Percentiles rank a stretch among this genome's conserved stretches.
phyloP scores from a whole-genome alignment of 2,888 invertebrate species.

The Priocnemis perturbator region DNA sequence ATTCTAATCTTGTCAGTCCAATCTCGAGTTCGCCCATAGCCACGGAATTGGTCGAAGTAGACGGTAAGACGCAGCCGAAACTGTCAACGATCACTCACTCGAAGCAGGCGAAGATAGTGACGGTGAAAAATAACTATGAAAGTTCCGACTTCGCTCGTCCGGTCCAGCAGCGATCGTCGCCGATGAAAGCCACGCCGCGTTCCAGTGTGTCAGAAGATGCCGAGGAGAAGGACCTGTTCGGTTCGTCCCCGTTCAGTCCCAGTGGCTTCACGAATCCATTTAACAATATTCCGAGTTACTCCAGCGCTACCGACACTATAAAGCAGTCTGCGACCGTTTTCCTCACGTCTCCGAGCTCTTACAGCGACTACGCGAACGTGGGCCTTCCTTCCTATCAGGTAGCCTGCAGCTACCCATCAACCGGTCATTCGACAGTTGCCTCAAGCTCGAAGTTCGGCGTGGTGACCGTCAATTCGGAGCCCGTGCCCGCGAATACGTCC shows the following conservation, averaged over 20 bases:
- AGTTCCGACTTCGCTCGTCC: conserved; percentile 40
- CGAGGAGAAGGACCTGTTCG: conserved; percentile 71
- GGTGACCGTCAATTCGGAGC: conserved; percentile 66
- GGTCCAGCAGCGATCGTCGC: neutral
- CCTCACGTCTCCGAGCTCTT: conserved; percentile 20
- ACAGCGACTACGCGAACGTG: conserved; percentile 19
- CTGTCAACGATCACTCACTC: conserved; percentile 7
- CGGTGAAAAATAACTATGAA: conserved; percentile 43
- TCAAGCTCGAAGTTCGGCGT: conserved; percentile 63
- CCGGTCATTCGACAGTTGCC: neutral
- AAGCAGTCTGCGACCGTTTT: conserved; percentile 19
- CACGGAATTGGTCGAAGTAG: conserved; percentile 57
- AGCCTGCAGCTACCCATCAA: conserved; percentile 10
- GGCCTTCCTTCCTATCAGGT: conserved; percentile 15
- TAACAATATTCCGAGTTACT: conserved; percentile 43
- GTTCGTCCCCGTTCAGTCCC: conserved; percentile 72
- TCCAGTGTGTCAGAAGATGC: conserved; percentile 13
- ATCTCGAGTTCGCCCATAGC: conserved; percentile 58
- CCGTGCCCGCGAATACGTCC: conserved; percentile 32
- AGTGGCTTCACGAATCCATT: conserved; percentile 70
- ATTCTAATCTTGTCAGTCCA: conserved; percentile 49
- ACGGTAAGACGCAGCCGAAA: conserved; percentile 23
- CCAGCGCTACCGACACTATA: neutral
- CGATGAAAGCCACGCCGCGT: neutral
- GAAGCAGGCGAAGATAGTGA: conserved; percentile 17